These are phyloP conservation scores for Siniperca undulata DNA, from an alignment of 2,797 vertebrate species.

Conservation along the genomic window DNA sequence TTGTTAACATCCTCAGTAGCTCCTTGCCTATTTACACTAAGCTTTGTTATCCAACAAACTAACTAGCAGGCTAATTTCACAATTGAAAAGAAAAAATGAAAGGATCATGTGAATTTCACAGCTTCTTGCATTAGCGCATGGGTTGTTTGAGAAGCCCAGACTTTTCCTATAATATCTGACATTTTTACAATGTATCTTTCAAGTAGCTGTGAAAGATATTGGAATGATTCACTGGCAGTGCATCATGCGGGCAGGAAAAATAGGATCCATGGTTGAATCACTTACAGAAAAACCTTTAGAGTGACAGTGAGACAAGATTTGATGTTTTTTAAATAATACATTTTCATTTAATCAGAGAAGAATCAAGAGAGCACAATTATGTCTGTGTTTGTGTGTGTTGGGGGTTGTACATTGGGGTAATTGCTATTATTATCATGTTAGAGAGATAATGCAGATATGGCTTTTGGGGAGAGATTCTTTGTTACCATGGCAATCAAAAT, in stretches of 20 bases:
- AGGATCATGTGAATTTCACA: conserved; percentile 1
- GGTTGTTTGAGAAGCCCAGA: not conserved
- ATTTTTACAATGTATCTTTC: not conserved
- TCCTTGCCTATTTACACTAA: too few relatives aligned
- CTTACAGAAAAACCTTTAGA: not conserved
- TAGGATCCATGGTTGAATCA: not conserved
- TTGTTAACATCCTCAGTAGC: not conserved
- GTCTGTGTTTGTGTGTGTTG: not conserved
- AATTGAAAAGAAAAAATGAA: not conserved
- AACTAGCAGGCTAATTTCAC: not conserved
- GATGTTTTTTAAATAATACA: not conserved
- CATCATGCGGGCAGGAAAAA: not conserved
- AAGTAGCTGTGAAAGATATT: not conserved
- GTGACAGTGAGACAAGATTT: not conserved
- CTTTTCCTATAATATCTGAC: not conserved
- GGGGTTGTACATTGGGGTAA: not conserved
- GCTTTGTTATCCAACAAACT: not conserved
- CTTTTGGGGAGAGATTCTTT: conserved; percentile 42
- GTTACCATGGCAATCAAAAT: conserved; percentile 63
- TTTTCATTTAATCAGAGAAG: not conserved
- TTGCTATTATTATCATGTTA: conserved; percentile 6
- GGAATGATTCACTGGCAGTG: not conserved
- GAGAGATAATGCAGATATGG: conserved; percentile 36
- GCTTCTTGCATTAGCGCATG: not conserved
- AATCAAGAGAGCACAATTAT: not conserved